phyloP scores from a whole-genome alignment of 1,140 invertebrate genomes.

The Magallana ariakensis region DNA sequence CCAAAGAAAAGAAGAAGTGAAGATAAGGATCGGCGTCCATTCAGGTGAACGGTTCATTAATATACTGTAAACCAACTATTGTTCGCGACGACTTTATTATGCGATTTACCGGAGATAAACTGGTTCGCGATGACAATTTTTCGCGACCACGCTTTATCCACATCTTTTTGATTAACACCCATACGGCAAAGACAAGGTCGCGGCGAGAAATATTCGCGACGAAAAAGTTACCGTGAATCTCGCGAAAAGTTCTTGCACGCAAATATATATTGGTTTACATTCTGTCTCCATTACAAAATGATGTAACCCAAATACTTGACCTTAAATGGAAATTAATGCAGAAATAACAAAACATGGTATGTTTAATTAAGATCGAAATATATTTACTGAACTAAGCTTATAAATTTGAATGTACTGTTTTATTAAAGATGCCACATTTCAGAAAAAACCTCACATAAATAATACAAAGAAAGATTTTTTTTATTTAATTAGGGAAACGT shows the following conservation, averaged over 20 bases:
- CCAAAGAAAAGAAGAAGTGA: constrained; percentile 87
- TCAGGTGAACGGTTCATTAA: constrained; percentile 55
- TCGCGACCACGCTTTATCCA: background rate
- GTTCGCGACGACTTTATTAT: background rate
- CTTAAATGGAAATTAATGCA: no score
- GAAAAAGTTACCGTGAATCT: background rate
- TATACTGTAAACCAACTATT: background rate
- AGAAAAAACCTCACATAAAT: no score
- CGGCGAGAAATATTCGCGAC: background rate
- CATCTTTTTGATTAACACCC: background rate
- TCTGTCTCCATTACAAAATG: background rate
- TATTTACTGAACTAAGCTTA: background rate
- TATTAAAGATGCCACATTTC: no score
- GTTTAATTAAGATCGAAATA: background rate
- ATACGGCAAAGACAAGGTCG: background rate
- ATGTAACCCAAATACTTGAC: background rate
- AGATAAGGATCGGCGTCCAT: constrained; percentile 89
- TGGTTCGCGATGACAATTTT: background rate
- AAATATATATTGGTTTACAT: background rate
- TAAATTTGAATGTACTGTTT: no score
- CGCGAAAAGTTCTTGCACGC: background rate
- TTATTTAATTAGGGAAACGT: background rate
- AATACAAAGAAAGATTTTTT: background rate
- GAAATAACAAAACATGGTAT: background rate
- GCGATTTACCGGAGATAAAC: background rate